A percentile compares a stretch with the other conserved stretches of the same genome.
Conservation (phyloP, 2,797 vertebrate genomes). For the Aphelocoma californica region DNA sequence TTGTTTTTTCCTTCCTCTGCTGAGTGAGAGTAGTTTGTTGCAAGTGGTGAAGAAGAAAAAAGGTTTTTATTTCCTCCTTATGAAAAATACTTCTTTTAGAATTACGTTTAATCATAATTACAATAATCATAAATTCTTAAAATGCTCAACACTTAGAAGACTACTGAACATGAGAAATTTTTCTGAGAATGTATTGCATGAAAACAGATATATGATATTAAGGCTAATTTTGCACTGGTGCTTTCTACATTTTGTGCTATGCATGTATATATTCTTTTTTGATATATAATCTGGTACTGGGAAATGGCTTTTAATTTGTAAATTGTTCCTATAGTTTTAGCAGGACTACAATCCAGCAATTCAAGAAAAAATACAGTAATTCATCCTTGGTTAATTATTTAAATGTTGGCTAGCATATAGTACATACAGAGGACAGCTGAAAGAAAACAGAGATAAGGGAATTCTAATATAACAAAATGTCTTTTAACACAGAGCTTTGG, state of each 20-base stretch:
- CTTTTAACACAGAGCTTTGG: not conserved
- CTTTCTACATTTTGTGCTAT: slow-evolving; percentile 23
- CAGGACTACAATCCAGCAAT: not conserved
- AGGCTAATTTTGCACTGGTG: not conserved
- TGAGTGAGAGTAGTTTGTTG: not conserved
- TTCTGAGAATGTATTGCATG: slow-evolving; percentile 27
- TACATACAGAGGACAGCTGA: not conserved
- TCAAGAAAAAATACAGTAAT: not conserved
- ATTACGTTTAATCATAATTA: no score
- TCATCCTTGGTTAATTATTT: not conserved
- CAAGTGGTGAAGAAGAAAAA: not conserved
- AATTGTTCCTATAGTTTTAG: not conserved
- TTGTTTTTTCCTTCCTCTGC: not conserved
- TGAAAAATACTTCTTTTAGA: not conserved
- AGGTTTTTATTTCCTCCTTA: not conserved
- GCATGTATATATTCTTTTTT: slow-evolving; percentile 12
- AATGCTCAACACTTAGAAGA: not conserved
- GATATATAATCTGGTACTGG: not conserved
- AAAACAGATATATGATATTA: not conserved
- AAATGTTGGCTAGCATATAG: not conserved
- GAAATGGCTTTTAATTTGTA: not conserved
- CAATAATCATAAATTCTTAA: not conserved
- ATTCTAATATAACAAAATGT: not conserved
- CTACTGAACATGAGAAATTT: not conserved
- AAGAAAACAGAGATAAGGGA: not conserved